phyloP scores from a whole-genome alignment of 2,888 invertebrate genomes.

The Microctonus aethiopoides region DNA sequence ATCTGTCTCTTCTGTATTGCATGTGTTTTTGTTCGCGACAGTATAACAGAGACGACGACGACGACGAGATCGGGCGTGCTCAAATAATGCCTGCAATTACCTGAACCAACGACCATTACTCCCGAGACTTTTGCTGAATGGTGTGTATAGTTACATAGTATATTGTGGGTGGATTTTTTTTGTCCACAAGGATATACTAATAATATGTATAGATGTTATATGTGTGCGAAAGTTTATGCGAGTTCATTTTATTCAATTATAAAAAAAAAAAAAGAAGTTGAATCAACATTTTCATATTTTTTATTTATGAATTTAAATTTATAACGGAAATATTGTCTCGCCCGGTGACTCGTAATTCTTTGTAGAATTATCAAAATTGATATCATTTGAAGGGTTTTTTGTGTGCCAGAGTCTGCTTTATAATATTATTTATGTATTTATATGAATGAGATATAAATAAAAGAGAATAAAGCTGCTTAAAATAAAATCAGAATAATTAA shows the following conservation, averaged over 20 bases:
- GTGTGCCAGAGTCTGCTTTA: not conserved
- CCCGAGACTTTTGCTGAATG: conserved; percentile 11
- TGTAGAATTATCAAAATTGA: not conserved
- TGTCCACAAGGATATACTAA: conserved; percentile 21
- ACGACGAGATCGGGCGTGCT: conserved; percentile 16
- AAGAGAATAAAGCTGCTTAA: too few relatives aligned
- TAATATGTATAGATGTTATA: not conserved
- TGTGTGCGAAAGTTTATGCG: not conserved
- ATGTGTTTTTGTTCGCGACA: not conserved
- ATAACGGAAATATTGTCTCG: too few relatives aligned
- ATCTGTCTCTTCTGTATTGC: not conserved
- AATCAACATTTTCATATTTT: not conserved
- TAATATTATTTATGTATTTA: not conserved
- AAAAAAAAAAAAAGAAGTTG: not conserved
- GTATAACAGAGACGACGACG: not conserved
- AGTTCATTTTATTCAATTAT: not conserved
- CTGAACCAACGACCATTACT: conserved; percentile 33
- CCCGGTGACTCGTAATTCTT: not conserved
- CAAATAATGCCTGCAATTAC: conserved; percentile 33
- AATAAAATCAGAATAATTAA: too few relatives aligned
- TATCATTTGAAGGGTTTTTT: not conserved
- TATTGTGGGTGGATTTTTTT: conserved; percentile 36
- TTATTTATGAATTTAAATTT: too few relatives aligned
- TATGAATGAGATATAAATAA: too few relatives aligned
- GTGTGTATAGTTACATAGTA: not conserved